Percentiles rank a stretch among this genome's conserved stretches.
These are phyloP conservation scores for Halesus radiatus DNA, from an alignment of 1,140 invertebrate genomes.

Conservation along the genomic window DNA sequence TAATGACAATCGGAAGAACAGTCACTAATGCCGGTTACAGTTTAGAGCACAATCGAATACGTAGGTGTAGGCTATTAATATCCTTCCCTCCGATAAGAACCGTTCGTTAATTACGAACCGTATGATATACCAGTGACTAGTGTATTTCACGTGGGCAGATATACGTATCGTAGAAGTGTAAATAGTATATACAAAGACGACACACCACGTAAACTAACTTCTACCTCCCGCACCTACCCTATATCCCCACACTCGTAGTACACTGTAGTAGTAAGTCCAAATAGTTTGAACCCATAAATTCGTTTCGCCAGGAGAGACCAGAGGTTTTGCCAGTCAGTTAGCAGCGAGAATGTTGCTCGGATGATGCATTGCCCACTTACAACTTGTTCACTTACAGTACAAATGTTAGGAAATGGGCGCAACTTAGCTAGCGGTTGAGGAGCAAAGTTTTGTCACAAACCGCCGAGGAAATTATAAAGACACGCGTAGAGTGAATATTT, in stretches of 20 bases:
- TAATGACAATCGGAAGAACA: no score
- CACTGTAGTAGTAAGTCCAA: background rate
- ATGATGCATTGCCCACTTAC: slow-evolving; percentile 57
- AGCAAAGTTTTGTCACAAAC: slow-evolving; percentile 28
- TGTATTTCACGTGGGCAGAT: no score
- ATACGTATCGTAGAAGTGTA: no score
- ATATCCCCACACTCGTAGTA: no score
- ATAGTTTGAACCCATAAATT: slow-evolving; percentile 56
- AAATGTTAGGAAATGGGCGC: slow-evolving; percentile 44
- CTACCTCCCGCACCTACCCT: background rate
- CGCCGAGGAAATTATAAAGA: slow-evolving; percentile 34
- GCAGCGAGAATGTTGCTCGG: slow-evolving; percentile 52
- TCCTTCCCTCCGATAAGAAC: no score
- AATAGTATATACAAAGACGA: no score
- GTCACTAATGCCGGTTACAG: no score
- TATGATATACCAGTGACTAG: no score
- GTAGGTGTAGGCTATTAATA: no score
- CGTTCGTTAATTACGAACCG: no score
- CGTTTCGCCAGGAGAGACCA: slow-evolving; percentile 47
- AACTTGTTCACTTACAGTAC: slow-evolving; percentile 48
- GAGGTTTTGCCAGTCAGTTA: slow-evolving; percentile 52
- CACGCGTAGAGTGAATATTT: slow-evolving; percentile 5
- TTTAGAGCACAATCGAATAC: no score
- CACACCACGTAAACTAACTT: no score
- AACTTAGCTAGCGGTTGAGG: slow-evolving; percentile 33